Evolutionary conservation across 2,888 invertebrate species (phyloP).

Genomic region (Drosophila recens): DNA sequence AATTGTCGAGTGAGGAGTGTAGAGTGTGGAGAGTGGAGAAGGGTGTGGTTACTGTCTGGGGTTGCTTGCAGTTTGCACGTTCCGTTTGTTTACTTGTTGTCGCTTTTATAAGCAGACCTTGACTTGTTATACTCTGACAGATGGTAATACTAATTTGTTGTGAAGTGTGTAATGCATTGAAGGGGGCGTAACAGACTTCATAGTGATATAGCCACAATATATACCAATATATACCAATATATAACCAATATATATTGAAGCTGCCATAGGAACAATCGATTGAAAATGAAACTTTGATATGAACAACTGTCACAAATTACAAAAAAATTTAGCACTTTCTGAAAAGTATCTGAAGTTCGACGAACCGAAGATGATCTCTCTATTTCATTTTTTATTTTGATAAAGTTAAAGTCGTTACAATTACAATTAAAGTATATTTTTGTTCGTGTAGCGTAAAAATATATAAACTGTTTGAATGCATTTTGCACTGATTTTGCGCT

Average conservation of each 20-base stretch:
- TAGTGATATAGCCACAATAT: no score
- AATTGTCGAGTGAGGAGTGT: not conserved
- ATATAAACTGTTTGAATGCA: not conserved
- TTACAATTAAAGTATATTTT: slow-evolving; percentile 11
- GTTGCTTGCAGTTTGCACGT: slow-evolving; percentile 26
- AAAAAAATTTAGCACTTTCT: no score
- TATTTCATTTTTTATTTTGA: slow-evolving; percentile 7
- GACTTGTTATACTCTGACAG: slow-evolving; percentile 28
- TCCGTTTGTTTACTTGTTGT: slow-evolving; percentile 39
- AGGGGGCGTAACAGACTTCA: no score
- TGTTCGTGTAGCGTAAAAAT: not conserved
- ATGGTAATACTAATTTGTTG: not conserved
- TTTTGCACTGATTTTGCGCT: not conserved
- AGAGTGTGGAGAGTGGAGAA: not conserved
- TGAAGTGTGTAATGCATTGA: not conserved
- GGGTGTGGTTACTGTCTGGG: not conserved
- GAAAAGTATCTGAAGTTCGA: not conserved
- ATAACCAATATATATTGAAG: no score
- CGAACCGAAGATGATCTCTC: not conserved
- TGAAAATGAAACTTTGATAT: no score
- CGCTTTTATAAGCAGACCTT: slow-evolving; percentile 51
- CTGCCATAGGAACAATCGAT: no score
- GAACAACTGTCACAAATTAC: no score
- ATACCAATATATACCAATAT: no score
- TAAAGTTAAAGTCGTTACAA: slow-evolving; percentile 13